phyloP scores from a whole-genome alignment of 2,797 vertebrate species.

The Pipistrellus pipistrellus region DNA sequence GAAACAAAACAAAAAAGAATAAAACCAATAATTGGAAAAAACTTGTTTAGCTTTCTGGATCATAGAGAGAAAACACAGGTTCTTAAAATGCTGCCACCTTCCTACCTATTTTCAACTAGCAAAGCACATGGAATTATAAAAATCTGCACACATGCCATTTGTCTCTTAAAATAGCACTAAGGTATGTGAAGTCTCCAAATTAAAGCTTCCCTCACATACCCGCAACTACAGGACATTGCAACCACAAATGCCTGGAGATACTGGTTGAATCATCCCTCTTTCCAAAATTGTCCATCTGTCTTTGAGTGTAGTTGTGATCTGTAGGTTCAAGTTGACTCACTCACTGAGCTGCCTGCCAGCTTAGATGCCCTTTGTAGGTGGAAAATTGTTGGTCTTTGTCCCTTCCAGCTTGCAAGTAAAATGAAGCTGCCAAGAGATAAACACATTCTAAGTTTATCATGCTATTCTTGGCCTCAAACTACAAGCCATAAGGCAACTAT shows the following conservation, averaged over 20 bases:
- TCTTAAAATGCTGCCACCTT: slow-evolving; percentile 62
- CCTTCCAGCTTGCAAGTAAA: slow-evolving; percentile 86
- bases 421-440: slow-evolving; percentile 86
- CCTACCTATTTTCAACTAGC: slow-evolving; percentile 74
- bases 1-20: slow-evolving; percentile 64
- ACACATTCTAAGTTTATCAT: slow-evolving; percentile 86
- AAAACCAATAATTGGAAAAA: slow-evolving; percentile 25
- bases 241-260: slow-evolving; percentile 20
- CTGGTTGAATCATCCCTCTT: slow-evolving; percentile 3
- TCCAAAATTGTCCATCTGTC: slow-evolving; percentile 50
- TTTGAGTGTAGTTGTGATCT: slow-evolving; percentile 62
- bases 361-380: slow-evolving; percentile 84
- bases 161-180: slow-evolving; percentile 70
- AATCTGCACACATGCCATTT: slow-evolving; percentile 53
- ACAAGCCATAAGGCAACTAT: slow-evolving; percentile 85
- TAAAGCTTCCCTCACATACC: slow-evolving; percentile 32
- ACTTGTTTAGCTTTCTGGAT: slow-evolving; percentile 25
- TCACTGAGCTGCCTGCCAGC: slow-evolving; percentile 74
- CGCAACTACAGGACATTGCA: slow-evolving; percentile 30
- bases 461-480: slow-evolving; percentile 87
- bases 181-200: slow-evolving; percentile 64
- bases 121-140: slow-evolving; percentile 69
- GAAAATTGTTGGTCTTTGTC: slow-evolving; percentile 86
- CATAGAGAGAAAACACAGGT: slow-evolving; percentile 68
- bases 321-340: slow-evolving; percentile 63